Conservation (phyloP, 2,113 vertebrate species). For the Cololabis saira region DNA sequence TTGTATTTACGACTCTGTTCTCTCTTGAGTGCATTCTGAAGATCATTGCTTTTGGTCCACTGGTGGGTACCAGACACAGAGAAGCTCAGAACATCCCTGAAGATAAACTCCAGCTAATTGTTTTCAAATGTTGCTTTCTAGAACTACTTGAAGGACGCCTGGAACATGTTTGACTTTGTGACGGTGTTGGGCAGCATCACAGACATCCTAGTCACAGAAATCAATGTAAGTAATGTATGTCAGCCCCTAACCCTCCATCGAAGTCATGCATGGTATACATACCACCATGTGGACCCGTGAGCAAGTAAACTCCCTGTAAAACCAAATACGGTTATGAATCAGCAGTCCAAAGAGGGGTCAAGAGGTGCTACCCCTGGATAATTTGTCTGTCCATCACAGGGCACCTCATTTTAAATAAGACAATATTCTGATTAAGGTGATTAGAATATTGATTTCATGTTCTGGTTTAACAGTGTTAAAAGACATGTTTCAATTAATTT, state of each 20-base stretch:
- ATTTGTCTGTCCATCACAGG: background rate
- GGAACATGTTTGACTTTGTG: conserved; percentile 98
- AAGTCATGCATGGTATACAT: no score
- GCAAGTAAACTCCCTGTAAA: no score
- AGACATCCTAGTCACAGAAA: conserved; percentile 98
- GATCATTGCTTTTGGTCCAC: conserved; percentile 93
- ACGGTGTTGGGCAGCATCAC: conserved; percentile 98
- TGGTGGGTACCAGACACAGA: conserved; percentile 80
- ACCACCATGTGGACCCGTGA: background rate
- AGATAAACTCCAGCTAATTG: background rate
- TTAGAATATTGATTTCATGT: no score
- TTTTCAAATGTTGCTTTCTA: conserved; percentile 50
- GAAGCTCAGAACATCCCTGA: background rate
- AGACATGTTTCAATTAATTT: no score
- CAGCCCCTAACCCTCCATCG: background rate
- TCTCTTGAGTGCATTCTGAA: conserved; percentile 96
- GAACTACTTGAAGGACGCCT: conserved; percentile 97
- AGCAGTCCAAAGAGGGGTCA: no score
- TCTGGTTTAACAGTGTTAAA: no score
- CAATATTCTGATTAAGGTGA: no score
- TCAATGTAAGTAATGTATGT: conserved; percentile 87
- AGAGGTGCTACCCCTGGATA: no score
- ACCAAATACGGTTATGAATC: no score
- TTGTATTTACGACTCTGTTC: conserved; percentile 96
- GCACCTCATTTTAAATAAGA: no score